phyloP scores from a whole-genome alignment of 2,113 vertebrate species.

The Herpetotheres cachinnans region DNA sequence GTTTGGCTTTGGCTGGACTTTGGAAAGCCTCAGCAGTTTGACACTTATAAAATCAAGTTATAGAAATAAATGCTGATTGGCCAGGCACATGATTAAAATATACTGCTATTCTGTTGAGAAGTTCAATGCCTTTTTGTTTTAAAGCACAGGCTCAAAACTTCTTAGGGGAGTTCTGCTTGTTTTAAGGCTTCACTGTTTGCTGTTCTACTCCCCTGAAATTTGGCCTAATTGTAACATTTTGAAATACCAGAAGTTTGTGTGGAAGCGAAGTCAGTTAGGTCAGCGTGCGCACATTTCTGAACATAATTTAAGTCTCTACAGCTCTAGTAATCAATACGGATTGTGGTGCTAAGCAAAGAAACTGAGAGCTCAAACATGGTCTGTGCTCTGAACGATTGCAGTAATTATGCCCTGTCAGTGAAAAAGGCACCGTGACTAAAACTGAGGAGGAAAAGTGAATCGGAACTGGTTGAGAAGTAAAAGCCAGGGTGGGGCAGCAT shows the following conservation, averaged over 20 bases:
- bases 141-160: not conserved
- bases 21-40: not conserved
- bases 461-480: not conserved
- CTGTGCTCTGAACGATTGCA: not conserved
- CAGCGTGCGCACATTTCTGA: not conserved
- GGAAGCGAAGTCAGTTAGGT: not conserved
- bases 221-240: not conserved
- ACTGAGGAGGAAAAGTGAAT: not conserved
- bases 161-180: not conserved
- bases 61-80: not conserved
- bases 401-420: not conserved
- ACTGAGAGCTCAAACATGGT: not conserved
- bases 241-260: not conserved
- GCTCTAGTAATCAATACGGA: not conserved
- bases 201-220: not conserved
- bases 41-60: not conserved
- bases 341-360: not conserved
- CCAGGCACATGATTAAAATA: not conserved
- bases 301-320: not conserved
- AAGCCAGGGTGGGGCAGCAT: not conserved
- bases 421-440: not conserved
- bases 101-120: not conserved
- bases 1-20: not conserved
- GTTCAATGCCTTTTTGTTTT: not conserved
- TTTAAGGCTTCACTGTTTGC: not conserved